A percentile compares a stretch with the other conserved stretches of the same genome.
Conservation (phyloP, 2,113 vertebrate species). For the Onychorhynchus coronatus region DNA sequence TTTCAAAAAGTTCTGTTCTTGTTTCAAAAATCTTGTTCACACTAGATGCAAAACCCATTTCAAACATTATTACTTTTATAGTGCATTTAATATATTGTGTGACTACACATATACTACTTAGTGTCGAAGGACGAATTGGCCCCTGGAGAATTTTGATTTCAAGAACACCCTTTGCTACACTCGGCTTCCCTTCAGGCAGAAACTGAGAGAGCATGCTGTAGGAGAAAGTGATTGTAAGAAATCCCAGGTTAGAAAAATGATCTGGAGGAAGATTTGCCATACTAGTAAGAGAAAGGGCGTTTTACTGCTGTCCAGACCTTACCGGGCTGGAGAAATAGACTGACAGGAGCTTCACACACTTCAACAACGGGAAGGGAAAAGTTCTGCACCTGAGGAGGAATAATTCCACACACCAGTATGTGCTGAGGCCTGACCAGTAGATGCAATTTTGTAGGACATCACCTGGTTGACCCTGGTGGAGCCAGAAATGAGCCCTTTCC, state of each 20-base stretch:
- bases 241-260: background rate
- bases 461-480: background rate
- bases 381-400: background rate
- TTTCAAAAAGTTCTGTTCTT: background rate
- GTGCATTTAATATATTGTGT: background rate
- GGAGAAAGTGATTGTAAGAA: background rate
- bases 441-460: background rate
- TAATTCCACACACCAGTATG: background rate
- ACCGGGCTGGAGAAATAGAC: background rate
- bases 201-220: background rate
- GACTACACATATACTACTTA: background rate
- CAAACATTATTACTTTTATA: background rate
- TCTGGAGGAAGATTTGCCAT: background rate
- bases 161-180: background rate
- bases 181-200: background rate
- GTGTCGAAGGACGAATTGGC: background rate
- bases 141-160: background rate
- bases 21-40: background rate
- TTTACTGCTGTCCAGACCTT: background rate
- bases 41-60: background rate
- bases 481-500: background rate
- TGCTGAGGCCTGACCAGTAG: background rate
- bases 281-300: background rate
- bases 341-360: background rate
- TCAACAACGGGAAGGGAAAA: background rate